Base-by-base conservation (phyloP, 1,140 invertebrate genomes). In the Steinernema khuongi region DNA sequence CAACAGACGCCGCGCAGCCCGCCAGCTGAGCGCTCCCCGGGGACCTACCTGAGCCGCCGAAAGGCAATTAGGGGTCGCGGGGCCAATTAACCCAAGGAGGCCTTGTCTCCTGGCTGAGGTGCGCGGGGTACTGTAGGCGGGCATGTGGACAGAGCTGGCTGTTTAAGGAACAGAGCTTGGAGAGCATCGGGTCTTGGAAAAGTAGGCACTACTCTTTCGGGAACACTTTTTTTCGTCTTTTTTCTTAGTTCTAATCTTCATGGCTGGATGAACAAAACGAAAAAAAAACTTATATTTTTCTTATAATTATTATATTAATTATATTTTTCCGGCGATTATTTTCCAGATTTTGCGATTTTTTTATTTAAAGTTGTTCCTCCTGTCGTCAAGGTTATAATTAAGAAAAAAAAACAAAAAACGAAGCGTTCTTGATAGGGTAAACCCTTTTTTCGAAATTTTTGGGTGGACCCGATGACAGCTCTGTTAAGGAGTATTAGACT, bases 241-340 rank as follows among this genome's bases (percentile, higher is more conserved):
- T n/a, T n/a, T n/a, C n/a, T n/a, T n/a, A n/a, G n/a, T n/a, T n/a
- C n/a, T n/a, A n/a, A n/a, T n/a, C n/a, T n/a, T n/a, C n/a, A n/a
- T n/a, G n/a, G n/a, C n/a, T n/a, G n/a, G 7, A 7, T 29, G 7
- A 72, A 74, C 44, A 72, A 67, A 1, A n/a, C n/a, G 41, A 72
- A 72, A 67, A 74, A 1, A 74, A 74, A 4, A 72, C 7, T 67
- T 29, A 11, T 7, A 22, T 67, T 67, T 22, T 7, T 22, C 66
- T 22, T 67, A 11, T 29, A 11, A 29, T 7, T 17, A 43, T 14
- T 43, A n/a, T 43, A 43, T 43, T n/a, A 43, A 43, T 17, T 17
- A 43, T 43, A 17, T 14, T 17, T 17, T 43, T n/a, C 14, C 14
- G 41, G 41, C 41, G 14, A 43, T n/a, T 43, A 67, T 22, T 67